Base-by-base conservation (phyloP, 2,888 invertebrate genomes). In the Parnassius mnemosyne region DNA sequence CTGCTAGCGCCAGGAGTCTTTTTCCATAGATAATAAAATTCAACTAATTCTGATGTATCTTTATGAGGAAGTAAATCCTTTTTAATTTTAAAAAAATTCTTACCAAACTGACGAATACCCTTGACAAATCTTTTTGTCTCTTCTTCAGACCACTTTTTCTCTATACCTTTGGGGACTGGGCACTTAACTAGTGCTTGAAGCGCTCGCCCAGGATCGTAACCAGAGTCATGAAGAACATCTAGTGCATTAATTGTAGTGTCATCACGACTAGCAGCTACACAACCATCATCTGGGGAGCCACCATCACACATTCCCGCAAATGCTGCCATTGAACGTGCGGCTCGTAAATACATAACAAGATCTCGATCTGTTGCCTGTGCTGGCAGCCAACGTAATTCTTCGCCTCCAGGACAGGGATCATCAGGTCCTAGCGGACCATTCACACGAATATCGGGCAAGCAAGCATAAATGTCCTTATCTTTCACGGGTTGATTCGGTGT, bases 11-110 rank as follows among this genome's bases (percentile, higher is more conserved):
- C 98, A 20, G 99, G 98, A 49, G 99, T 98, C 92, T 99, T 99
- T 93, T 99, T 99, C 99, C 99, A 99, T 80, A 98, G 93, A 92
- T 99, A 99, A 91, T 99, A 99, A 92, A 97, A 99, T 86, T 99
- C 98, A 60, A 99, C 98, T 79, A 99, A 92, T 84, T 99, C 99
- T 61, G 98, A 96, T 77, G 99, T 98, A 81, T 99, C 98, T 93
- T 98, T 98, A 84, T 98, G 97, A 61, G 99, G 98, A 73, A 99
- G 92, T 72, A 99, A 93, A 89, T 99, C 99, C 87, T 98, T 98
- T 75, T 96, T 94, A 78, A 99, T 99, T 79, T 98, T 95, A 90
- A 98, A 98, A 92, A 99, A 99, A 92, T 99, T 99, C 92, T 99
- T 99, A 74, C 99, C 99, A 92, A 98, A 98, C 85, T 98, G 98